Base-by-base conservation (phyloP, 1,140 invertebrate genomes). In the Popillia japonica region DNA sequence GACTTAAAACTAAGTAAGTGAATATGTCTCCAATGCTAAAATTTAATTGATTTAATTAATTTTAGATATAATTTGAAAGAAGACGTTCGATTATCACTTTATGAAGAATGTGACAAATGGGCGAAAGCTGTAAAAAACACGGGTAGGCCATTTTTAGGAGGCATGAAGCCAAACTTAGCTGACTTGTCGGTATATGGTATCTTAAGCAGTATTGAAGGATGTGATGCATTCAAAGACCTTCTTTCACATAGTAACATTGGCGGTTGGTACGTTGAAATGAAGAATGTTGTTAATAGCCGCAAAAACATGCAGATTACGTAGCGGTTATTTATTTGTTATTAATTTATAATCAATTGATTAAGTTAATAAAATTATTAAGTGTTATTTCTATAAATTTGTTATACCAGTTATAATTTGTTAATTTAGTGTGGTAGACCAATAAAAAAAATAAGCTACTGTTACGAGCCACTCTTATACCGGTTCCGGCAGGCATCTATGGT, bases 101-200 rank as follows among this genome's bases (percentile, higher is more conserved):
- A 98, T 86, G 94, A 98, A 72, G 94, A 95, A 68, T 94, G 95
- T 72, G 92, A 96, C 83, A 86, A 91, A 42, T 99, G 96, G 96
- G 88, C 93, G 42, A 88, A 87, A 59, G 91, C 90, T 41, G 86
- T 99, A 0, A 92, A 93, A 20, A 89, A 89, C 59, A 92, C 93
- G 81, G 92, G 92, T 4, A 89, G 89, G 0, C 88, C 88, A 44
- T 99, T 98, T 84, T 92, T 96, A 87, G 94, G 96, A 81, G 98
- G 98, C 1, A 87, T 92, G 11, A 86, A 92, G 82, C 98, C 98
- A 10, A 95, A 99, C 86, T 88, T 99, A 6, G 95, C 97, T 3
- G 98, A 99, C 90, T 89, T 99, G 68, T 92, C 96, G 6, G 94
- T 99, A 0, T 99, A 95, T 87, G 98, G 98, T 11, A 92, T 98